Evolutionary conservation across 2,888 invertebrate species (phyloP).

Genomic region (Asteroscopus sphinx): DNA sequence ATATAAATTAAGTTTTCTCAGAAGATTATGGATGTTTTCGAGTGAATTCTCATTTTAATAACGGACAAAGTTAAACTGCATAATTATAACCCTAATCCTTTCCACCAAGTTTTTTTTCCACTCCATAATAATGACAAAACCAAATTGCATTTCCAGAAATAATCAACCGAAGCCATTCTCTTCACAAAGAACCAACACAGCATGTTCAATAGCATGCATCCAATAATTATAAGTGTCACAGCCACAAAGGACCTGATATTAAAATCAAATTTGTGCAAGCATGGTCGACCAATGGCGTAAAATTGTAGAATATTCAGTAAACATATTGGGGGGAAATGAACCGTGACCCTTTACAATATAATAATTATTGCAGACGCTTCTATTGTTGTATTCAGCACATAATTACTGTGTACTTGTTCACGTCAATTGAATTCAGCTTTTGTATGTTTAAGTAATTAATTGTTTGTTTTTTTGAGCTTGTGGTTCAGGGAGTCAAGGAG

Average conservation of each 20-base stretch:
- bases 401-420: slow-evolving; percentile 29
- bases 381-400: slow-evolving; percentile 32
- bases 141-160: background rate
- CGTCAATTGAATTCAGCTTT: slow-evolving; percentile 30
- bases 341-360: slow-evolving; percentile 12
- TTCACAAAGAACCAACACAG: slow-evolving; percentile 15
- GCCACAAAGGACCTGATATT: slow-evolving; percentile 48
- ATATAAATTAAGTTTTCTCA: no score
- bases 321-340: slow-evolving; percentile 17
- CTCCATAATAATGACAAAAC: background rate
- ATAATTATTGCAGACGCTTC: slow-evolving; percentile 35
- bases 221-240: slow-evolving; percentile 46
- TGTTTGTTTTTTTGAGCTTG: slow-evolving; percentile 7
- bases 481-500: background rate
- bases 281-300: slow-evolving; percentile 2
- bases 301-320: slow-evolving; percentile 7
- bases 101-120: background rate
- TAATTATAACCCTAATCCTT: no score
- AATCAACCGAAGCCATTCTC: background rate
- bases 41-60: no score
- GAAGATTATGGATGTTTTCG: no score
- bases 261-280: slow-evolving; percentile 42
- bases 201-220: slow-evolving; percentile 9
- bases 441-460: slow-evolving; percentile 31
- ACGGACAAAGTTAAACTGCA: no score